Evolutionary conservation across 2,888 invertebrate genomes (phyloP).

Genomic region (Orgyia antiqua): DNA sequence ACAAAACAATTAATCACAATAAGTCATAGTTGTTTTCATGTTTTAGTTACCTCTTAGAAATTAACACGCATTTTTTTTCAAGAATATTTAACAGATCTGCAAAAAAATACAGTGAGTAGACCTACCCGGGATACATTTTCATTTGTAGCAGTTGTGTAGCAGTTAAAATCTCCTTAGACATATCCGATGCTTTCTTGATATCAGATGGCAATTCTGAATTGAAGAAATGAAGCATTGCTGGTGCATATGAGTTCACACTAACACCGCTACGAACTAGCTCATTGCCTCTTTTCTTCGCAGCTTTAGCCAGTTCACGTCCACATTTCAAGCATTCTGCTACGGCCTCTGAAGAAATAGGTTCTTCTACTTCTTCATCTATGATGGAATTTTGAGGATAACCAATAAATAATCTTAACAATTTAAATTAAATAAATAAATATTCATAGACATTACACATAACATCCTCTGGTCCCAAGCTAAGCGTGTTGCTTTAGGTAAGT

Average conservation of each 20-base stretch:
- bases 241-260: conserved; percentile 46
- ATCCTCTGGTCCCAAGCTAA: no score
- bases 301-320: conserved; percentile 54
- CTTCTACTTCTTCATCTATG: conserved; percentile 56
- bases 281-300: conserved; percentile 47
- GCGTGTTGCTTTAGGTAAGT: no score
- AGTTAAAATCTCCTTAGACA: conserved; percentile 58
- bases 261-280: conserved; percentile 54
- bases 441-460: no score
- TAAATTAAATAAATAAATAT: no score
- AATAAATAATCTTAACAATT: no score
- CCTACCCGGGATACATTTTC: conserved; percentile 56
- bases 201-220: conserved; percentile 45
- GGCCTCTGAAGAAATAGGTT: conserved; percentile 75
- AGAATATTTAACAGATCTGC: no score
- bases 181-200: conserved; percentile 46
- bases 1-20: no score
- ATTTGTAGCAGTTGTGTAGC: conserved; percentile 65
- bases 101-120: no score
- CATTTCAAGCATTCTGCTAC: conserved; percentile 58
- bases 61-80: no score
- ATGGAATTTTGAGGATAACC: neutral
- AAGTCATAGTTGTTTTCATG: no score
- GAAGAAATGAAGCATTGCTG: conserved; percentile 61
- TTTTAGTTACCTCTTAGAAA: no score